These are phyloP conservation scores for Petrocephalus zakoni DNA, from an alignment of 2,113 vertebrate genomes.

Conservation along the genomic window DNA sequence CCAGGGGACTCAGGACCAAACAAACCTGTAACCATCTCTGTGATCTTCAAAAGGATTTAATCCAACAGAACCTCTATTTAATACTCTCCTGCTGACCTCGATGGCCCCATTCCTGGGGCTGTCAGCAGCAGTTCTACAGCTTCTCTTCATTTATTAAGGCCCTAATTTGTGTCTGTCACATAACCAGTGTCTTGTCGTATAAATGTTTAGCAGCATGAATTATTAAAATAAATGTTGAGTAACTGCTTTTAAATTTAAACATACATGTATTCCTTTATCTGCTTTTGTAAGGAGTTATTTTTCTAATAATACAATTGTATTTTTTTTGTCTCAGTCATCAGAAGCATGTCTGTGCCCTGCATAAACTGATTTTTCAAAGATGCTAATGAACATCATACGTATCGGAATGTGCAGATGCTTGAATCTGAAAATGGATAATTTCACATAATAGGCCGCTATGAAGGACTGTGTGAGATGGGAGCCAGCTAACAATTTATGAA, in stretches of 20 bases:
- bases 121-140: not conserved
- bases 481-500: not conserved
- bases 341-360: not conserved
- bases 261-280: not conserved
- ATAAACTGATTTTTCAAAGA: not conserved
- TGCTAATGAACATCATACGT: not conserved
- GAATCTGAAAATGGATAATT: not conserved
- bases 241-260: not conserved
- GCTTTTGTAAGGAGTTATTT: not conserved
- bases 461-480: not conserved
- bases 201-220: not conserved
- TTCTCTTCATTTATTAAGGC: not conserved
- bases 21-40: not conserved
- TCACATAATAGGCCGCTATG: not conserved
- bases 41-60: not conserved
- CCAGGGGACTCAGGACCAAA: not conserved
- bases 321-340: not conserved
- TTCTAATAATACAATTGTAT: not conserved
- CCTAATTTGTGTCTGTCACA: conserved; percentile 10
- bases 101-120: not conserved
- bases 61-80: not conserved
- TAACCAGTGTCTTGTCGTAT: not conserved
- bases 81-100: not conserved
- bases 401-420: not conserved
- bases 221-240: not conserved